Evolutionary conservation across 2,888 invertebrate species (phyloP).

Genomic region (Lycophotia porphyrea): DNA sequence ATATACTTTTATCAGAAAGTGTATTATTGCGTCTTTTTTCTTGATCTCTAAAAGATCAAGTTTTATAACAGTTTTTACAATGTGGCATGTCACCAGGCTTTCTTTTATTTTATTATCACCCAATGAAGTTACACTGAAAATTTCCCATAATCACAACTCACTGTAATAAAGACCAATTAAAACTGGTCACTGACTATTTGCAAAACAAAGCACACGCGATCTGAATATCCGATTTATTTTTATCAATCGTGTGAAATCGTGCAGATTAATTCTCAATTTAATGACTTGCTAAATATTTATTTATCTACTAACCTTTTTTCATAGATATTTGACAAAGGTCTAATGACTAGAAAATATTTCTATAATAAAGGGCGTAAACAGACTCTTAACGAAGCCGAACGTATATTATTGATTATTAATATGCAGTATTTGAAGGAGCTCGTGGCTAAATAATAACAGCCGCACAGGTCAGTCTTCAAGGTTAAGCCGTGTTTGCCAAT

Average conservation of each 20-base stretch:
- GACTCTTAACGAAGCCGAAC: too few relatives aligned
- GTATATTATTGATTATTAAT: too few relatives aligned
- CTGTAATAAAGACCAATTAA: slow-evolving; percentile 26
- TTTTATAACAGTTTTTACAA: background rate
- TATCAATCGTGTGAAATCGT: slow-evolving; percentile 52
- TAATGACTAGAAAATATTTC: background rate
- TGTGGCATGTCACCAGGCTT: background rate
- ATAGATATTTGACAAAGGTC: background rate
- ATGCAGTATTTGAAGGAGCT: too few relatives aligned
- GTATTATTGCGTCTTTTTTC: background rate
- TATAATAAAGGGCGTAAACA: too few relatives aligned
- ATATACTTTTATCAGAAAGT: background rate
- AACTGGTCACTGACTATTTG: slow-evolving; percentile 37
- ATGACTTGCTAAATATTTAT: slow-evolving; percentile 38
- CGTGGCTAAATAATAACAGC: too few relatives aligned
- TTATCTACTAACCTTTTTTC: background rate
- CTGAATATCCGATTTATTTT: slow-evolving; percentile 47
- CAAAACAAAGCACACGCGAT: slow-evolving; percentile 56
- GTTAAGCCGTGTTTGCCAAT: too few relatives aligned
- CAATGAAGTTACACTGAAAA: background rate
- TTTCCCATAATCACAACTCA: background rate
- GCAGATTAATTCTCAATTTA: slow-evolving; percentile 35
- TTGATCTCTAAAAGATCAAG: background rate
- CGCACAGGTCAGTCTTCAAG: too few relatives aligned
- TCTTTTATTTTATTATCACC: background rate